These are phyloP conservation scores for Peromyscus melanophrys DNA, from an alignment of 2,797 vertebrate species.

Conservation along the genomic window DNA sequence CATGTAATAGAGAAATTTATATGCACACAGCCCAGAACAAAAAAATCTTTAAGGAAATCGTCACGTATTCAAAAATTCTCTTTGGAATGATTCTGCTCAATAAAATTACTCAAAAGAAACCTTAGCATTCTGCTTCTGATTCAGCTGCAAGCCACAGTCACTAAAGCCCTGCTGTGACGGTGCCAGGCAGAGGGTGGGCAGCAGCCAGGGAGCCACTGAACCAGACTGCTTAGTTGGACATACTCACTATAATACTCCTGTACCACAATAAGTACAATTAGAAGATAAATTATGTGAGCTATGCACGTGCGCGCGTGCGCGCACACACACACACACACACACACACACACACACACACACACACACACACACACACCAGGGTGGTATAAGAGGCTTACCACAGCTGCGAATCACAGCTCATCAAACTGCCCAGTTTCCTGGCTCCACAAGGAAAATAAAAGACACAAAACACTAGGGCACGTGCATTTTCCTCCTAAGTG, in stretches of 20 bases:
- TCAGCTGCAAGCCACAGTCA: background rate
- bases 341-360: background rate
- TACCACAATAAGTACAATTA: background rate
- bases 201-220: background rate
- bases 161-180: rapidly evolving
- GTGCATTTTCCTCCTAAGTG: background rate
- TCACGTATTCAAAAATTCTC: background rate
- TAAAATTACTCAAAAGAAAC: conserved; percentile 51
- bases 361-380: background rate
- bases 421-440: background rate
- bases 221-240: background rate
- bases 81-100: conserved; percentile 2
- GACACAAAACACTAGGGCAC: background rate
- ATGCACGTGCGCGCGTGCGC: too few relatives aligned
- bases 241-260: background rate
- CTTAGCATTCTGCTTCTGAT: background rate
- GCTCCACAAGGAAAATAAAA: background rate
- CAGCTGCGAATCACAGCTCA: background rate
- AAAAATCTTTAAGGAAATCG: background rate
- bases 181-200: too few relatives aligned
- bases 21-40: background rate
- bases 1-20: background rate
- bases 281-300: background rate
- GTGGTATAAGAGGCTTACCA: background rate
- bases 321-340: background rate